Conservation (phyloP, 2,797 vertebrate species). For the Pangasius sanitwongsei region DNA sequence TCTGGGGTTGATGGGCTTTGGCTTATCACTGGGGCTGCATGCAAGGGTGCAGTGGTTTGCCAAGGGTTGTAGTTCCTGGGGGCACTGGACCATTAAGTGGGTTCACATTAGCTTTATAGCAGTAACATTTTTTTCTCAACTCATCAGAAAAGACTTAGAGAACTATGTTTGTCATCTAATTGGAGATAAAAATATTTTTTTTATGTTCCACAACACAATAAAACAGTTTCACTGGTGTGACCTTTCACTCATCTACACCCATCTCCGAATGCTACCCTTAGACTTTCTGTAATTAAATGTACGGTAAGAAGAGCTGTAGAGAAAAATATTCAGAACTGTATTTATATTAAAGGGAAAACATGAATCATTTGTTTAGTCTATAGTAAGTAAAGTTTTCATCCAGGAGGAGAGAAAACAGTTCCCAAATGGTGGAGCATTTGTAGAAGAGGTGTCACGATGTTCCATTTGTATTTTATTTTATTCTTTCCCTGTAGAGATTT, state of each 20-base stretch:
- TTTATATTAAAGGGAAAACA: not conserved
- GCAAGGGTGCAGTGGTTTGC: not conserved
- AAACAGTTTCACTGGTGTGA: not conserved
- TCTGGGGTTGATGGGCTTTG: not conserved
- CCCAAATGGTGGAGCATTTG: not conserved
- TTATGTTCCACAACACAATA: not conserved
- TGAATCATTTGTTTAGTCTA: not conserved
- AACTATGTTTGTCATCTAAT: not conserved
- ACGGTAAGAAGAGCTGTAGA: not conserved
- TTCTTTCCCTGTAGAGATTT: not conserved
- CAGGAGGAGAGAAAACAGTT: not conserved
- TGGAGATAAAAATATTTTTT: not conserved
- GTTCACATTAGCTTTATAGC: not conserved
- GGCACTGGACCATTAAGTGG: not conserved
- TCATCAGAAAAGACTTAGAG: not conserved
- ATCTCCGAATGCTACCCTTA: not conserved
- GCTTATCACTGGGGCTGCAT: not conserved
- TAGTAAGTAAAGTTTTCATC: not conserved
- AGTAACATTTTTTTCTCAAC: not conserved
- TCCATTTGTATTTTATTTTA: not conserved
- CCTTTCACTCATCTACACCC: not conserved
- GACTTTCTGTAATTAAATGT: not conserved
- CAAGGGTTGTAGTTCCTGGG: no score
- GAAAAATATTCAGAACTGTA: not conserved
- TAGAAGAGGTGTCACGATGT: not conserved